Base-by-base conservation (phyloP, 2,888 invertebrate species). In the Bembecia ichneumoniformis region DNA sequence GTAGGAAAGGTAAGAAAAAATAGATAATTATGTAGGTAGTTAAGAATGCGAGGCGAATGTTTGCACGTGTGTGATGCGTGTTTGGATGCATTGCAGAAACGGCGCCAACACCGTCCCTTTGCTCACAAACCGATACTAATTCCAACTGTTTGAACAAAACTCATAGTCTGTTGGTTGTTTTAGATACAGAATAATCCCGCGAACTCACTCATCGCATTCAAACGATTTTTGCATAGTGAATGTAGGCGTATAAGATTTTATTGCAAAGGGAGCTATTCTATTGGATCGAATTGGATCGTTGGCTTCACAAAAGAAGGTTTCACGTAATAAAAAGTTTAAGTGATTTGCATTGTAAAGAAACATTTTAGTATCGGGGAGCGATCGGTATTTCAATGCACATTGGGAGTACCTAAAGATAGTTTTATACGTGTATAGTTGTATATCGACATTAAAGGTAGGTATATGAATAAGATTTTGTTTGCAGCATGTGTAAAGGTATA, bases 211-310 rank as follows among this genome's bases (percentile, higher is more conserved):
- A 58, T 65, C 59, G 57, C 58, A 58, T 55, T 51, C 54, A 50
- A 66, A 64, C 63, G 68, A 68, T 72, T 74, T 77, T 78, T 76
- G 80, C 82, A 78, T 82, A 77, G 68, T 64, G 71, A 71, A 66
- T 58, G 74, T 73, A 75, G 75, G 71, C 77, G 64, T 74, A 76
- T 78, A 77, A 72, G 67, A 71, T 79, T 82, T 81, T 78, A 81
- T 77, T 77, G 65, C 67, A 49, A 59, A 59, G 62, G 63, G 63
- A 57, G 50, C 64, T 65, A 66, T 66, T 71, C 63, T 56, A 52
- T 59, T 17, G 44, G 44, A 44, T 44, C 62, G 66, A 62, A 73
- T 70, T 60, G 67, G 63, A 58, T 63, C 61, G 60, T 66, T 62
- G 58, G 54, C 54, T 63, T 64, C 56, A 67, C 72, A 71, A 69